These are phyloP conservation scores for Ectropis grisescens DNA, from an alignment of 1,140 invertebrate genomes.

Conservation along the genomic window DNA sequence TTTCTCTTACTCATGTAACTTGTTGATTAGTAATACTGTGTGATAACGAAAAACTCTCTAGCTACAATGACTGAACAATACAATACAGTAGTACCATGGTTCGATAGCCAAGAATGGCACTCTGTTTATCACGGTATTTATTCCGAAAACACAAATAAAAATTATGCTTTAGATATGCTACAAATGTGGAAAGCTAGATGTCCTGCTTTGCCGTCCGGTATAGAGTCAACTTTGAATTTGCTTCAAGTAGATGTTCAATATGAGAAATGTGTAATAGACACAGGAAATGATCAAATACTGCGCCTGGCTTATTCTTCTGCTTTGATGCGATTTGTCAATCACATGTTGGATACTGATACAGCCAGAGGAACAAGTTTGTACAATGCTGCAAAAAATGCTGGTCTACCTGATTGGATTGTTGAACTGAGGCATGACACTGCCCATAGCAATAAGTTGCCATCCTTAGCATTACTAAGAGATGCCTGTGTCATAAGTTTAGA, in stretches of 20 bases:
- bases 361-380: constrained; percentile 69
- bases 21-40: too few species aligned
- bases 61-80: constrained; percentile 30
- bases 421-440: constrained; percentile 77
- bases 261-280: constrained; percentile 13
- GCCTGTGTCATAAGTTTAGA: constrained; percentile 69
- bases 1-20: too few species aligned
- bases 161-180: constrained; percentile 65
- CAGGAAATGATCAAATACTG: constrained; percentile 56
- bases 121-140: constrained; percentile 70
- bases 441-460: constrained; percentile 72
- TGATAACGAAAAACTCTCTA: too few species aligned
- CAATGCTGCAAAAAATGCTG: constrained; percentile 70
- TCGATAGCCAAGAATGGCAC: constrained; percentile 71
- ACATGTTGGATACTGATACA: constrained; percentile 69
- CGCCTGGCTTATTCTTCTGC: constrained; percentile 73
- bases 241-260: constrained; percentile 72
- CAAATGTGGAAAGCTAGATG: constrained; percentile 75
- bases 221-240: constrained; percentile 76
- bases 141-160: constrained; percentile 55
- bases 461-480: constrained; percentile 69
- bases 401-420: constrained; percentile 77
- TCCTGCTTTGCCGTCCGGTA: constrained; percentile 75
- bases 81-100: constrained; percentile 54
- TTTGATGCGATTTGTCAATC: constrained; percentile 75